Percentiles rank a stretch among this genome's conserved stretches.
phyloP scores from a whole-genome alignment of 2,113 vertebrate genomes.

The Sinocyclocheilus anophthalmus region DNA sequence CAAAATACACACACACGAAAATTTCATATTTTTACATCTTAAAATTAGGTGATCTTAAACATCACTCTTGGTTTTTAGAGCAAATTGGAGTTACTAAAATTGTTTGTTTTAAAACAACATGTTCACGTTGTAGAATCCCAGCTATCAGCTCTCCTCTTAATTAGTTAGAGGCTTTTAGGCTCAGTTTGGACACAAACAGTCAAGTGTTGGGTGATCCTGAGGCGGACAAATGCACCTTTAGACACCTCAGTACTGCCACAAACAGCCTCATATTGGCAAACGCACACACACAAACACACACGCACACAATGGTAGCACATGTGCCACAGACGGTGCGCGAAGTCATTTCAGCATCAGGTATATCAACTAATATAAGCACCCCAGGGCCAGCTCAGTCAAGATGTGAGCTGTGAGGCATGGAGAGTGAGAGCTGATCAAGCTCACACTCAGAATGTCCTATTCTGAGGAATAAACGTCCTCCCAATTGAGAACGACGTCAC shows the following conservation, averaged over 20 bases:
- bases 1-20: too few relatives aligned
- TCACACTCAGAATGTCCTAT: background rate
- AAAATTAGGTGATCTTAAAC: background rate
- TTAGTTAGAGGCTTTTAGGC: background rate
- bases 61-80: background rate
- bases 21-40: too few relatives aligned
- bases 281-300: conserved; percentile 40
- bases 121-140: background rate
- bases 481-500: background rate
- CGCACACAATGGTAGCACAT: conserved; percentile 58
- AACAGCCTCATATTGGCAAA: conserved; percentile 50
- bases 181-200: conserved; percentile 12
- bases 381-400: conserved; percentile 23
- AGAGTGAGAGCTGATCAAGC: background rate
- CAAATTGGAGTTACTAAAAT: background rate
- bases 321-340: conserved; percentile 43
- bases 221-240: conserved; percentile 3
- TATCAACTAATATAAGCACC: conserved; percentile 41
- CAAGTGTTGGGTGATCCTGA: background rate
- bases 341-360: background rate
- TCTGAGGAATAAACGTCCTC: background rate
- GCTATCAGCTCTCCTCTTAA: background rate
- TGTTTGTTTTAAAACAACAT: background rate
- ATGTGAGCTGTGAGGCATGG: background rate
- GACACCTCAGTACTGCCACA: conserved; percentile 26